Evolutionary conservation across 2,888 invertebrate species (phyloP).

Genomic region (Mythimna ferrago): DNA sequence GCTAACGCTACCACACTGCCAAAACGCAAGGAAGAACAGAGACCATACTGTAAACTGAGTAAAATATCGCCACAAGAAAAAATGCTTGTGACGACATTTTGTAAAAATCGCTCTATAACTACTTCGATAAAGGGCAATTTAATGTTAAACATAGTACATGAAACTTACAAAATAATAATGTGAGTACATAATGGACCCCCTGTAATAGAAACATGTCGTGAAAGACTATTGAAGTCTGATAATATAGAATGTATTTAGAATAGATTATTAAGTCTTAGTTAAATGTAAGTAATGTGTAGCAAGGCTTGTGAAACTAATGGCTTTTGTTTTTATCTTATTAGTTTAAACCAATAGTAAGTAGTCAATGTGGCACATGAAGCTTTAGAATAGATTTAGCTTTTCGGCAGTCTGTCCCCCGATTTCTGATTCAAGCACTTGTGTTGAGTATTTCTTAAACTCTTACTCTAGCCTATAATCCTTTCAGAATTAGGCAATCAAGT

Average conservation of each 20-base stretch:
- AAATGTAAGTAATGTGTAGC: constrained; percentile 6
- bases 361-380: background rate
- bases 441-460: no score
- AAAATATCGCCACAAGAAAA: background rate
- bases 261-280: constrained; percentile 12
- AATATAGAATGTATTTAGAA: constrained; percentile 14
- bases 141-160: background rate
- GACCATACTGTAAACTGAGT: no score
- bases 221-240: constrained; percentile 43
- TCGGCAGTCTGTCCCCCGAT: background rate
- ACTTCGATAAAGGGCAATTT: no score
- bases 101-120: background rate
- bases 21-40: background rate
- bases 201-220: constrained; percentile 14
- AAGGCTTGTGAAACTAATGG: constrained; percentile 23
- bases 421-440: no score
- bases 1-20: background rate
- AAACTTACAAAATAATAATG: constrained; percentile 10
- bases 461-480: no score
- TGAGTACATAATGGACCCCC: constrained; percentile 16
- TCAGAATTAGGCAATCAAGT: no score
- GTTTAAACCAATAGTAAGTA: background rate
- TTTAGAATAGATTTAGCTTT: background rate
- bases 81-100: no score
- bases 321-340: constrained; percentile 23